Conservation (phyloP, 2,797 vertebrate species). For the Muscicapa striata region DNA sequence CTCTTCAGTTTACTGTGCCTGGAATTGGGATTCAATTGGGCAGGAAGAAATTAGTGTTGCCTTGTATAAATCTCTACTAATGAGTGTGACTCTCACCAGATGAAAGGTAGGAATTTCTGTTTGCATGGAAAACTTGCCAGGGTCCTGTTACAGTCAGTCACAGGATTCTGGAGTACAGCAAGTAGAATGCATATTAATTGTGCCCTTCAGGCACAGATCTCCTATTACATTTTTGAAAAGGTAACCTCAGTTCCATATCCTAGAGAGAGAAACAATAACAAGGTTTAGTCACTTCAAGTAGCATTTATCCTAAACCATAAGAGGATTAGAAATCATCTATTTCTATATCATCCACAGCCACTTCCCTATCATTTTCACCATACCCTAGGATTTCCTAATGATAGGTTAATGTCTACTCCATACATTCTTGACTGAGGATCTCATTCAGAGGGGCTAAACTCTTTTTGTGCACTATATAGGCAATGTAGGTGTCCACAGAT, state of each 20-base stretch:
- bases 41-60: background rate
- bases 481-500: background rate
- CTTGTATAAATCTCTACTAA: background rate
- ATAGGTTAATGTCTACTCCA: background rate
- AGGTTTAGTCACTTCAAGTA: background rate
- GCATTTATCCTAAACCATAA: background rate
- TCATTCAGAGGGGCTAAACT: background rate
- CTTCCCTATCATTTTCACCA: background rate
- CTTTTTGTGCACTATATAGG: background rate
- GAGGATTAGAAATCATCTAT: background rate
- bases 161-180: background rate
- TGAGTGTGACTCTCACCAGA: background rate
- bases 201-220: background rate
- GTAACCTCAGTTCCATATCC: background rate
- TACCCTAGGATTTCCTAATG: background rate
- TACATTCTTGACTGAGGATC: background rate
- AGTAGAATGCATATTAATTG: background rate
- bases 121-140: background rate
- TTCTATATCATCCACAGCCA: too few relatives aligned
- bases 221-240: background rate
- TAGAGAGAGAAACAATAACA: background rate
- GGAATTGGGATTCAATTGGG: background rate
- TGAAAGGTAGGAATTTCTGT: background rate
- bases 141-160: background rate
- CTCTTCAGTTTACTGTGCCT: background rate